Percentiles rank a stretch among this genome's conserved stretches.
Conservation (phyloP, 2,113 vertebrate species). For the Okapia johnstoni region DNA sequence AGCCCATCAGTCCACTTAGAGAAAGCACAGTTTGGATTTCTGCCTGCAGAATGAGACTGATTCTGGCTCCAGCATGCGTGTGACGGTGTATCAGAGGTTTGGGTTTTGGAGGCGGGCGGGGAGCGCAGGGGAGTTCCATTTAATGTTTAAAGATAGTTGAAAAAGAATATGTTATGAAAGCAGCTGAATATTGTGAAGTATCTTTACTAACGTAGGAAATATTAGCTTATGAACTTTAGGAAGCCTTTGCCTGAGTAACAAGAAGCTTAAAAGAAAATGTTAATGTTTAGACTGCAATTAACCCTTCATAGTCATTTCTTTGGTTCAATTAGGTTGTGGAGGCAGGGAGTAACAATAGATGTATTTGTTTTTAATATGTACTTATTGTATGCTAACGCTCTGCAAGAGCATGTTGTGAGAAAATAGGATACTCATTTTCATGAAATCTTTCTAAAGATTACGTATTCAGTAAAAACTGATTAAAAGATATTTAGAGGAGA, state of each 20-base stretch:
- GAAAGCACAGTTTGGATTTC: background rate
- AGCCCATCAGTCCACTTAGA: background rate
- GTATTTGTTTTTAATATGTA: background rate
- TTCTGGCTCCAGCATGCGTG: background rate
- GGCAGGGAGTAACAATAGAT: background rate
- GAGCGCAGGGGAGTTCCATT: background rate
- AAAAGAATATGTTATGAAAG: slow-evolving; percentile 4
- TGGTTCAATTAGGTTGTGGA: background rate
- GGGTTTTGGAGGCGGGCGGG: background rate
- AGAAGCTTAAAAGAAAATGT: slow-evolving; percentile 24
- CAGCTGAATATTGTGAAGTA: background rate
- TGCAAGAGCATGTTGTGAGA: background rate
- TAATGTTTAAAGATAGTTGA: slow-evolving; percentile 14
- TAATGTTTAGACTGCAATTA: slow-evolving; percentile 7
- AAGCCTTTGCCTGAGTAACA: background rate
- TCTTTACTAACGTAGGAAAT: slow-evolving; percentile 22
- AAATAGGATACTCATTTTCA: background rate
- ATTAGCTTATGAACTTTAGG: background rate
- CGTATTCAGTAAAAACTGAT: background rate
- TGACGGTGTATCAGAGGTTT: background rate
- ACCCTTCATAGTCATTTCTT: background rate
- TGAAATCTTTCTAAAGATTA: slow-evolving; percentile 16
- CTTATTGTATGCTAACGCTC: background rate
- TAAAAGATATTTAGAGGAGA: background rate
- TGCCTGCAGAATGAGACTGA: background rate